phyloP scores from a whole-genome alignment of 2,113 vertebrate genomes.

The Oplegnathus fasciatus region DNA sequence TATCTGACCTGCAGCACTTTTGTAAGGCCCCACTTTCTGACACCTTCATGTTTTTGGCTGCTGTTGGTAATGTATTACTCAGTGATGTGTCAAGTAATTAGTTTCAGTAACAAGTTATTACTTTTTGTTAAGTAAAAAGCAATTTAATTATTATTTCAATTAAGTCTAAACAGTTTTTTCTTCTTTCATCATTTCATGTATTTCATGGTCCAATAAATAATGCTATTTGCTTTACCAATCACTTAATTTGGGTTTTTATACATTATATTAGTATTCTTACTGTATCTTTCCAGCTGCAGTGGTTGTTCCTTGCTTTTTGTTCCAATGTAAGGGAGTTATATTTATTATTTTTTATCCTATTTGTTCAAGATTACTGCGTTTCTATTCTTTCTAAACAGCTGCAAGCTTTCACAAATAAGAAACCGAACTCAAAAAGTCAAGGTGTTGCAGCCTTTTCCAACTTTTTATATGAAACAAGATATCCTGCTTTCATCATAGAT shows the following conservation, averaged over 20 bases:
- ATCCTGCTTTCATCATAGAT: neutral
- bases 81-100: constrained; percentile 40
- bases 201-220: constrained; percentile 20
- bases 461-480: neutral
- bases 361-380: neutral
- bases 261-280: neutral
- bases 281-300: neutral
- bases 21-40: neutral
- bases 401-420: constrained; percentile 10
- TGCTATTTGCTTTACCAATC: neutral
- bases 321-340: neutral
- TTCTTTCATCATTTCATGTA: constrained; percentile 7
- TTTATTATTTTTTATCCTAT: neutral
- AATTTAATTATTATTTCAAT: constrained; percentile 17
- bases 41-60: neutral
- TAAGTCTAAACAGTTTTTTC: constrained; percentile 10
- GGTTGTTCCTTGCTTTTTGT: neutral
- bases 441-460: neutral
- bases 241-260: neutral
- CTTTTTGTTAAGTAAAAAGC: constrained; percentile 4
- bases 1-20: constrained; percentile 43
- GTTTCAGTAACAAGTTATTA: constrained; percentile 17
- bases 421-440: neutral
- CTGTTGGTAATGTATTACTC: constrained; percentile 10
- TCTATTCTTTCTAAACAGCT: neutral